A percentile compares a stretch with the other conserved stretches of the same genome.
Conservation (phyloP, 2,888 invertebrate species). For the Ennomos quercinarius region DNA sequence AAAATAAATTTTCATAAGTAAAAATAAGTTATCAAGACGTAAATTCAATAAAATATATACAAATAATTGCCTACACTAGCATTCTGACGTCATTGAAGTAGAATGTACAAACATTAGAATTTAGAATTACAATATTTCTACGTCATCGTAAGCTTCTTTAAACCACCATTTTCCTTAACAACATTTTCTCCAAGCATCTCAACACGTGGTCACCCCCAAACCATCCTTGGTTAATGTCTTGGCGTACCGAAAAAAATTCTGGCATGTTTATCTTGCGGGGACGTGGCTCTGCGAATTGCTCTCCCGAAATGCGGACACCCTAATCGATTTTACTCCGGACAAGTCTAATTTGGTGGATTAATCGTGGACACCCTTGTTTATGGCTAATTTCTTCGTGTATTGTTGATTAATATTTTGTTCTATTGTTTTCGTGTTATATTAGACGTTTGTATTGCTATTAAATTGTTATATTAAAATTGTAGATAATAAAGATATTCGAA, state of each 20-base stretch:
- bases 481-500: too few relatives aligned
- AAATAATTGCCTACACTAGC: too few relatives aligned
- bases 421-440: slow-evolving; percentile 30
- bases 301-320: slow-evolving; percentile 60
- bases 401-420: slow-evolving; percentile 50
- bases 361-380: slow-evolving; percentile 81
- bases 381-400: slow-evolving; percentile 78
- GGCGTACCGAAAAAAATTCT: slow-evolving; percentile 72
- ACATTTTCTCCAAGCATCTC: slow-evolving; percentile 33
- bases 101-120: too few relatives aligned
- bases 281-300: slow-evolving; percentile 71
- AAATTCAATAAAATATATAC: too few relatives aligned
- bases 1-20: too few relatives aligned
- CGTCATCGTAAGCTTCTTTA: background rate
- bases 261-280: slow-evolving; percentile 83
- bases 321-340: slow-evolving; percentile 83
- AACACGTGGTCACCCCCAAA: slow-evolving; percentile 57
- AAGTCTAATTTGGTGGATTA: slow-evolving; percentile 82
- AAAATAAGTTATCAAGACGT: too few relatives aligned
- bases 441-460: slow-evolving; percentile 5
- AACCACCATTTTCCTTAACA: slow-evolving; percentile 23
- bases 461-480: too few relatives aligned
- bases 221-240: slow-evolving; percentile 85
- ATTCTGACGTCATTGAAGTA: too few relatives aligned
- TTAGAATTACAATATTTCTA: too few relatives aligned